Percentiles rank a stretch among this genome's conserved stretches.
These are phyloP conservation scores for Macropus fuliginosus DNA, from an alignment of 2,797 vertebrate species.

Conservation along the genomic window DNA sequence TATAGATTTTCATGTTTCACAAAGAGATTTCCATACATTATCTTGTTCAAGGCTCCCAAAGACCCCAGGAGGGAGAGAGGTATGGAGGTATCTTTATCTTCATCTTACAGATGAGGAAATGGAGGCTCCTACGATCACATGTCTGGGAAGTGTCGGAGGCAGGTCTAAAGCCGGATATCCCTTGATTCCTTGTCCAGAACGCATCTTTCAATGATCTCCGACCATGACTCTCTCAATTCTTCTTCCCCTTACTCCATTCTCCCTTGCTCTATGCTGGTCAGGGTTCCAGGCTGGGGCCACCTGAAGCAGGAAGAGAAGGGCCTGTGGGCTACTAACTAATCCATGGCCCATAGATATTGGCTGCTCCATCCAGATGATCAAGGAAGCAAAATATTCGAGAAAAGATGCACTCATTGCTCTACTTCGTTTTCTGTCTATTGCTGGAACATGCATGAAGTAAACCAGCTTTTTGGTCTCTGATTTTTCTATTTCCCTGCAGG, in stretches of 20 bases:
- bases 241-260: not conserved
- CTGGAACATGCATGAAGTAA: not conserved
- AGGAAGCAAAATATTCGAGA: not conserved
- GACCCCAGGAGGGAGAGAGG: not conserved
- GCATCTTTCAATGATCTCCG: not conserved
- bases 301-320: not conserved
- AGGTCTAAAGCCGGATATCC: not conserved
- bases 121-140: not conserved
- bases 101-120: not conserved
- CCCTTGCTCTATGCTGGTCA: not conserved
- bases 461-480: not conserved
- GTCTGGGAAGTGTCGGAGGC: not conserved
- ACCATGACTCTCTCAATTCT: not conserved
- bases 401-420: not conserved
- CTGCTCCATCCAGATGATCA: not conserved
- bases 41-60: not conserved
- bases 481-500: not conserved
- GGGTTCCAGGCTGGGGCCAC: not conserved
- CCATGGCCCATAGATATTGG: not conserved
- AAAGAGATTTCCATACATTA: not conserved
- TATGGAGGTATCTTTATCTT: not conserved
- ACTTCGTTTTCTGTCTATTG: not conserved
- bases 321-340: not conserved
- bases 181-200: not conserved
- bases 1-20: not conserved